A percentile compares a stretch with the other conserved stretches of the same genome.
Evolutionary conservation across 2,797 vertebrate species (phyloP).

Genomic region (Gymnothorax reevesii): DNA sequence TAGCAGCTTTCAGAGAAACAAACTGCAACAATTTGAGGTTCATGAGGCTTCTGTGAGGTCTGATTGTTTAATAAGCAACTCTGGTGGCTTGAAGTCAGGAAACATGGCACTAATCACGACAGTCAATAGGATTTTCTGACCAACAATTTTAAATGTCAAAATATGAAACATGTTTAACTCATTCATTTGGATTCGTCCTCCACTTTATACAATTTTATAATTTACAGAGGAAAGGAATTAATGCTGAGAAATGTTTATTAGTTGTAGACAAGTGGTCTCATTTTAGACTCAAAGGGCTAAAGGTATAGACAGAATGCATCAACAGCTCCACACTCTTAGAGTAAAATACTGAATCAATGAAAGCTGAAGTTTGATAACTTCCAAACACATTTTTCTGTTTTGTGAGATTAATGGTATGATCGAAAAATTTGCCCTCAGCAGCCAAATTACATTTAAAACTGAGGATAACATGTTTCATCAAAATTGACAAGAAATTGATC

Average conservation of each 20-base stretch:
- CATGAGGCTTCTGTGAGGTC: neutral
- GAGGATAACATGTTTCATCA: neutral
- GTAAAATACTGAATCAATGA: neutral
- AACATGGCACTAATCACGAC: neutral
- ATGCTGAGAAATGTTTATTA: neutral
- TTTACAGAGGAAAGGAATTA: neutral
- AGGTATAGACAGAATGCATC: neutral
- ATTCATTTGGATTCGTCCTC: neutral
- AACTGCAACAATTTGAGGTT: slow-evolving; percentile 8
- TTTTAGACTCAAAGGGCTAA: neutral
- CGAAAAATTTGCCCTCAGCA: neutral
- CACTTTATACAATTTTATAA: neutral
- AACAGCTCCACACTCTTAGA: neutral
- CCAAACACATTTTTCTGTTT: neutral
- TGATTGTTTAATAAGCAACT: slow-evolving; percentile 7
- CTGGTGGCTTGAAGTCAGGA: slow-evolving; percentile 14
- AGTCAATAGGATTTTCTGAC: neutral
- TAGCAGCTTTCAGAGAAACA: slow-evolving; percentile 10
- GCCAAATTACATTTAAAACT: neutral
- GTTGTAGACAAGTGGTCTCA: neutral
- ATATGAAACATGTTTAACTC: neutral
- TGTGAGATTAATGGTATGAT: neutral
- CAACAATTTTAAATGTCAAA: neutral
- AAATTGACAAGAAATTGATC: neutral
- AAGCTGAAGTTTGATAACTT: neutral